A percentile compares a stretch with the other conserved stretches of the same genome.
Conservation (phyloP, 1,140 invertebrate species). For the Spodoptera litura region DNA sequence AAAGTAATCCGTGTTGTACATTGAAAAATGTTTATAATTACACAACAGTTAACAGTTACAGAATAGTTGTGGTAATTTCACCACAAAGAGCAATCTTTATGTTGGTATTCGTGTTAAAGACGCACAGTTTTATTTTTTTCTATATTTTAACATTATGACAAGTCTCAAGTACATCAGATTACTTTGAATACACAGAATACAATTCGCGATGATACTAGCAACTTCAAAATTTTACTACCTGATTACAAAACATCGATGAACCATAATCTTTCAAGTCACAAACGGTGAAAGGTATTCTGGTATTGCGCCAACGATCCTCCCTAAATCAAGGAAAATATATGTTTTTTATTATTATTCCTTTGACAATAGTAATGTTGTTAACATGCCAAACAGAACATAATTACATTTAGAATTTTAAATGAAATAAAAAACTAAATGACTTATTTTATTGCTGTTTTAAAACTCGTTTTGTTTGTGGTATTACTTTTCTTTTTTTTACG, state of each 20-base stretch:
- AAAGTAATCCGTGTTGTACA: conserved; percentile 4
- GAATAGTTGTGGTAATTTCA: not conserved
- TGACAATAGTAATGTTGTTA: not conserved
- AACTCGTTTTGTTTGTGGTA: not conserved
- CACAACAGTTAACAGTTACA: not conserved
- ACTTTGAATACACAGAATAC: conserved; percentile 21
- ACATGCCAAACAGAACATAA: not conserved
- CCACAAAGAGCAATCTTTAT: not conserved
- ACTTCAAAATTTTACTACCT: conserved; percentile 62
- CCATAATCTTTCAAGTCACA: conserved; percentile 64
- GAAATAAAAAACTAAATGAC: conserved; percentile 3
- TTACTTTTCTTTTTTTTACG: no score
- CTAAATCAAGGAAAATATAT: conserved; percentile 68
- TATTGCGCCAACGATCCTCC: conserved; percentile 82
- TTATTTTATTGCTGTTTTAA: conserved; percentile 6
- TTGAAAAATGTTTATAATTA: not conserved
- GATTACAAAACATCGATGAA: conserved; percentile 50
- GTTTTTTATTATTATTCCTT: not conserved
- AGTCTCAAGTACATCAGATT: not conserved
- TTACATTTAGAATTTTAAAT: not conserved
- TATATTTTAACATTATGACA: not conserved
- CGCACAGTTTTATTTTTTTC: no score
- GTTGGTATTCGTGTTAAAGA: no score
- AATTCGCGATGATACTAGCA: conserved; percentile 57
- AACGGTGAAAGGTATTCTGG: conserved; percentile 65